Base-by-base conservation (phyloP, 2,888 invertebrate genomes). In the Carcina quercana region DNA sequence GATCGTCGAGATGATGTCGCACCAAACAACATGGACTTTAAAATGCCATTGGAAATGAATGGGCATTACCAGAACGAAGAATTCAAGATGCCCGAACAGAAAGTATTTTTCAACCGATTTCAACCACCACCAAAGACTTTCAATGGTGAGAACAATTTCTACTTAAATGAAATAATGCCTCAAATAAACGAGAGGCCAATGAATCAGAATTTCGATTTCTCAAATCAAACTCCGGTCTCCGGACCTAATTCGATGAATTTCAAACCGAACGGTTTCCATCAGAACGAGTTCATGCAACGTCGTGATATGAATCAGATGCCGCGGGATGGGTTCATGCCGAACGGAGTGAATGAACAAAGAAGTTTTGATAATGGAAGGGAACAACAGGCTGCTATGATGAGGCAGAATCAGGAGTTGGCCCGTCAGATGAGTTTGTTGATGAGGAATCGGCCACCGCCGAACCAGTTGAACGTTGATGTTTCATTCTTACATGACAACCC, bases 401-500 rank as follows among this genome's bases (percentile, higher is more conserved):
- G 79, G 8, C 83, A 78, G 42, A 73, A 72, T 11, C 82, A 82
- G 30, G 83, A 83, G 43, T 42, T 82, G 30, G 79, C 79, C 3
- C 47, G 80, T 3, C 83, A 82, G 32, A 80, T 83, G 83, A 71
- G 60, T 21, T 30, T 82, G 37, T 45, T 83, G 8, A 80, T 82
- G 67, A 61, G 80, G 34, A 80, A 63, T 41, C 53, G 76, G 25
- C 80, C 76, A 1, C 80, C 78, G 5, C 75, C 78, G 0, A 80
- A 71, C 37, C 80, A 59, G 29, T 42, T 83, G 35, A 83, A 83
- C 25, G 79, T 83, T 0, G 83, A 82, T 28, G 83, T 83, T 2
- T 75, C 76, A 1, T 82, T 78, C 42, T 39, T 83, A 30, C 83
- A 80, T 32, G 83, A 83, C 33, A 79, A 75, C 32, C 56, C 71